These are phyloP conservation scores for Tragelaphus oryx DNA, from an alignment of 2,797 vertebrate genomes.

Conservation along the genomic window DNA sequence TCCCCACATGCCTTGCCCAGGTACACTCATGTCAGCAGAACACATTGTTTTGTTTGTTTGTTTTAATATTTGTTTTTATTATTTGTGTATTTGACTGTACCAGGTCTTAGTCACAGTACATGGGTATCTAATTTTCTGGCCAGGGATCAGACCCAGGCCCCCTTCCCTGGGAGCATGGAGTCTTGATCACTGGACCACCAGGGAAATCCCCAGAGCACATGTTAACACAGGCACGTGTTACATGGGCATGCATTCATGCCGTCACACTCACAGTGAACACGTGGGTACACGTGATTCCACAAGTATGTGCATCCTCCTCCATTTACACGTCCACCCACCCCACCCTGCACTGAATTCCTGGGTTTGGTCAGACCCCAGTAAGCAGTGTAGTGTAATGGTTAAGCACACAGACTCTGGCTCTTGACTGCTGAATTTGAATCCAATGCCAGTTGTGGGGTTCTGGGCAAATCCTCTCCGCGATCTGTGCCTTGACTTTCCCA, in stretches of 20 bases:
- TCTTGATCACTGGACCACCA: neutral
- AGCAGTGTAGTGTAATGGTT: neutral
- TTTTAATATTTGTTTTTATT: neutral
- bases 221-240: neutral
- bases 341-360: neutral
- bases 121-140: neutral
- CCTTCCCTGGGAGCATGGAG: neutral
- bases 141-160: neutral
- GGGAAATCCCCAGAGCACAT: neutral
- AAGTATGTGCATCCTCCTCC: neutral
- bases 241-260: fast-evolving
- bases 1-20: neutral
- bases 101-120: neutral
- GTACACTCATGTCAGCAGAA: neutral
- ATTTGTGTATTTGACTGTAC: neutral
- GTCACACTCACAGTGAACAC: neutral
- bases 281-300: neutral
- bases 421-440: neutral
- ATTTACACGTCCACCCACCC: neutral
- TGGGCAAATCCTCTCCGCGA: neutral
- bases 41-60: neutral
- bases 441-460: neutral
- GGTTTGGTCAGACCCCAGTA: neutral
- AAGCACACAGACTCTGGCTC: neutral
- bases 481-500: neutral